Conservation (phyloP, 37 sponge, comb jelly and placozoan species). For the Dysidea cf. avara region DNA sequence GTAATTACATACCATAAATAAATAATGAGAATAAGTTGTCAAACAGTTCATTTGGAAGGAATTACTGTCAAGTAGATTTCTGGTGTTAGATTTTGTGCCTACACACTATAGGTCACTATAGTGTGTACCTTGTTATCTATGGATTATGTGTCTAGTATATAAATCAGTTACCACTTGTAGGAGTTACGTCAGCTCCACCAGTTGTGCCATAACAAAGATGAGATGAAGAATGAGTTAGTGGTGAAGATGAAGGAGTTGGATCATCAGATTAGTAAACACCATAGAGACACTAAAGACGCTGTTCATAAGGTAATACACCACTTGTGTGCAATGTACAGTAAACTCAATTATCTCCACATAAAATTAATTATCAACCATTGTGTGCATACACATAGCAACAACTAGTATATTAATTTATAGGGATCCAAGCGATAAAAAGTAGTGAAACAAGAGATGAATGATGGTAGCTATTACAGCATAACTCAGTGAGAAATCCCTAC, state of each 20-base stretch:
- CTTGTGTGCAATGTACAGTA: not conserved
- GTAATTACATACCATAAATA: too few relatives aligned
- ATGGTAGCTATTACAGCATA: too few relatives aligned
- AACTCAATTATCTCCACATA: too few relatives aligned
- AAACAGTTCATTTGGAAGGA: too few relatives aligned
- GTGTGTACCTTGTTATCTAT: not conserved
- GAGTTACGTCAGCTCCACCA: conserved; percentile 73
- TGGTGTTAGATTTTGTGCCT: not conserved
- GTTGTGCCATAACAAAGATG: conserved; percentile 41
- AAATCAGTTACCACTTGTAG: conserved; percentile 8
- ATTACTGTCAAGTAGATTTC: too few relatives aligned
- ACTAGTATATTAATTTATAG: too few relatives aligned
- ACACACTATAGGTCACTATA: not conserved
- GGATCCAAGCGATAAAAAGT: too few relatives aligned
- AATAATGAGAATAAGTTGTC: too few relatives aligned
- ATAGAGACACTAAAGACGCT: conserved; percentile 88
- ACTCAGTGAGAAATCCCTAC: too few relatives aligned
- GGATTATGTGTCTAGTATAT: not conserved
- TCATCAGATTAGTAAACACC: conserved; percentile 76
- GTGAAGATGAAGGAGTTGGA: conserved; percentile 79
- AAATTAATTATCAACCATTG: too few relatives aligned
- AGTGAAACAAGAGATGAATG: too few relatives aligned
- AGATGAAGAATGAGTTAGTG: conserved; percentile 54
- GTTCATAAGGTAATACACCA: conserved; percentile 74
- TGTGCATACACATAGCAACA: too few relatives aligned